Evolutionary conservation across 2,797 vertebrate species (phyloP), one percentile per base, ranked within the genome.

Genomic region (Mionectes olivaceus): DNA sequence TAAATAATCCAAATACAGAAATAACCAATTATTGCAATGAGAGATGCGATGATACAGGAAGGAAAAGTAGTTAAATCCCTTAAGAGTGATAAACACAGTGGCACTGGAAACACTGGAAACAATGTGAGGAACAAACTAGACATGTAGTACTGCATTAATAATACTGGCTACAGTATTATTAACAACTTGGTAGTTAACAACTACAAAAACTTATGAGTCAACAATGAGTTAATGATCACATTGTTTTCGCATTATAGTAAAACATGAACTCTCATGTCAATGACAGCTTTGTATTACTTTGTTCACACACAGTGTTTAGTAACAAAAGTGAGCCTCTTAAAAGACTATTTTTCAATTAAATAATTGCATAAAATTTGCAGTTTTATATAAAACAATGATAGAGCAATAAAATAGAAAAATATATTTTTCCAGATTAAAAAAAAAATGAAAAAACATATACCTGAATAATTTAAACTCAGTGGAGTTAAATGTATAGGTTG

Each of bases 361-460:
- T 43, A 78, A 33, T 56, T 61, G 23, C 8, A 56, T 39, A 24
- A 32, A n/a, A 0, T 6, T 46, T 90, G 64, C 13, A 1, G 47
- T 56, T 82, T 75, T 10, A 56, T 65, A 44, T 43, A 18, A 74
- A 90, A 43, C 11, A 55, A 14, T 2, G 77, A 30, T 33, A 13
- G 19, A 60, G 25, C 2, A 65, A 60, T 47, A 19, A 85, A 88
- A 69, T 1, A 53, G 23, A 64, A 64, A 32, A 64, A 9, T 4
- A 9, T 11, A 6, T 28, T 74, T 63, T 69, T 60, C 37, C 19
- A 25, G 18, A 35, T 19, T 24, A 53, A 65, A 27, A 46, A 19
- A 0, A 25, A 17, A 0, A 0, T 5, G 2, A 17, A 24, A 60
- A 59, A 37, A 18, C 4, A 52, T 13, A 46, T 46, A n/a, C 7